Evolutionary conservation across 2,888 invertebrate species (phyloP), one percentile per base, ranked within the genome.

Genomic region (Cylloceria caligata): DNA sequence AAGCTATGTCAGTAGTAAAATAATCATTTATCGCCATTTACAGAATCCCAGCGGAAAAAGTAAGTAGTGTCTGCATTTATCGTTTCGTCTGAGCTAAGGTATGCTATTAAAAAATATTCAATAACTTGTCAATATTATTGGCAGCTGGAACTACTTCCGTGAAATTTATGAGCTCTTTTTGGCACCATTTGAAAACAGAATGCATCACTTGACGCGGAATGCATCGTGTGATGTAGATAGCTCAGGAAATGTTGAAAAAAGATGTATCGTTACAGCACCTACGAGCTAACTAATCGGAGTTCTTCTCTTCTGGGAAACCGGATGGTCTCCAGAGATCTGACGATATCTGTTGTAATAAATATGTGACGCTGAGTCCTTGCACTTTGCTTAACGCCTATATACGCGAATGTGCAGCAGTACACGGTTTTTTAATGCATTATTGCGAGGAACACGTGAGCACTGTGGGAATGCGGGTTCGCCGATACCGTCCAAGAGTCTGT

Each of bases 391-490:
- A 49, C 52, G 52, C 47, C 34, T 72, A 45, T 72, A 75, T 47
- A 34, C 49, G 36, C 34, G 34, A 11, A 19, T 79, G 30, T 71
- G 49, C 47, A 80, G 39, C 52, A n/a, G 42, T 30, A 9, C 39
- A 42, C n/a, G 21, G 16, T n/a, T 19, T 13, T 72, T 19, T 60
- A 76, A 72, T 76, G 76, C 55, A 80, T 80, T 80, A 68, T 73
- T 45, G 75, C 80, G 34, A 55, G 62, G 24, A 36, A 73, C 74
- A 73, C 75, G 76, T 73, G 76, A 57, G 55, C 76, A 69, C 49
- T 75, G 68, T 83, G 85, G 84, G 85, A 90, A 88, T 90, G 88
- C 86, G 83, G 86, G 85, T 86, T 82, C 84, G 65, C 67, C 27
- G 74, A 74, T 78, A 65, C 69, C 74, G 71, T 79, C 82, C 27